These are phyloP conservation scores for Platyura marginata DNA, from an alignment of 1,140 invertebrate genomes.

Conservation along the genomic window DNA sequence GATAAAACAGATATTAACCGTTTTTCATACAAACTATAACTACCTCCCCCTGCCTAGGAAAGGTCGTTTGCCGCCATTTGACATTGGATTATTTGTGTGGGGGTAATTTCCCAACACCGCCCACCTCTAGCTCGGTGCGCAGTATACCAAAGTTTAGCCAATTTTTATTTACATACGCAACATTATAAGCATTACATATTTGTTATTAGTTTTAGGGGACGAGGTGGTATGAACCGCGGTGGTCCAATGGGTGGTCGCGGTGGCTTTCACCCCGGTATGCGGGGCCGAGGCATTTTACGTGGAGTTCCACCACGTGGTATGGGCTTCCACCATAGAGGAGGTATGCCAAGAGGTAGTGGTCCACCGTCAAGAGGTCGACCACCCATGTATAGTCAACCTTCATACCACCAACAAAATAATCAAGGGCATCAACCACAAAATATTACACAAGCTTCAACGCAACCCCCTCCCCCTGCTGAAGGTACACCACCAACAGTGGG, in stretches of 20 bases:
- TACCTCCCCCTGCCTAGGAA: too few relatives aligned
- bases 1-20: too few relatives aligned
- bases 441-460: not conserved
- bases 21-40: too few relatives aligned
- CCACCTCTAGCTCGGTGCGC: too few relatives aligned
- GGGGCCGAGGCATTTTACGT: slow-evolving; percentile 3
- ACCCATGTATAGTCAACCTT: slow-evolving; percentile 8
- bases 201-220: slow-evolving; percentile 2
- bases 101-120: too few relatives aligned
- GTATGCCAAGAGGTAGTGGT: not conserved
- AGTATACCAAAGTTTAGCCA: too few relatives aligned
- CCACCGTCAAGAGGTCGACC: not conserved
- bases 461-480: not conserved
- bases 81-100: too few relatives aligned
- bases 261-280: slow-evolving; percentile 4
- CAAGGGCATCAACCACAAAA: not conserved
- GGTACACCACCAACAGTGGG: not conserved
- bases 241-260: slow-evolving; percentile 4
- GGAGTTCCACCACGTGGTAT: slow-evolving; percentile 6
- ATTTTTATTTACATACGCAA: not conserved
- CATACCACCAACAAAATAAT: slow-evolving; percentile 4
- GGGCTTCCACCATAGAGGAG: not conserved
- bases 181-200: not conserved
- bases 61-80: too few relatives aligned
- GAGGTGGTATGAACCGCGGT: slow-evolving; percentile 4